These are phyloP conservation scores for Petrocephalus sullivani DNA, from an alignment of 2,797 vertebrate genomes.

Conservation along the genomic window DNA sequence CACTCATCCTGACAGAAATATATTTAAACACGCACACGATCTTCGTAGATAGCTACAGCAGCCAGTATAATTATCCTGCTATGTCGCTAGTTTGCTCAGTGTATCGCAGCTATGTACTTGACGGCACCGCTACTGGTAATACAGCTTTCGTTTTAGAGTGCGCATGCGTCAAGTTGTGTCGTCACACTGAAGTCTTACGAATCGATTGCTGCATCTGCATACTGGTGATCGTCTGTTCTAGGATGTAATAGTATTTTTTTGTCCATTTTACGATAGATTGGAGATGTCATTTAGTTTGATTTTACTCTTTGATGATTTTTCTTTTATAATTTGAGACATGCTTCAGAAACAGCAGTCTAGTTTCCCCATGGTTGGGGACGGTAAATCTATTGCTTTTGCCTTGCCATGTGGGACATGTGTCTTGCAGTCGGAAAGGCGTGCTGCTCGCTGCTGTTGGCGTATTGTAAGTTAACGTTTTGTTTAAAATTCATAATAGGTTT, in stretches of 20 bases:
- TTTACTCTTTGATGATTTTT: conserved; percentile 1
- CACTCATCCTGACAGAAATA: conserved; percentile 43
- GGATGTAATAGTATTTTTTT: not conserved
- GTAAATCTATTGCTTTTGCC: not conserved
- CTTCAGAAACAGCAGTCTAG: not conserved
- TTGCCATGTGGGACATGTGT: conserved; percentile 6
- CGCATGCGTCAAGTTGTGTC: conserved; percentile 31
- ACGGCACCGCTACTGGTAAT: not conserved
- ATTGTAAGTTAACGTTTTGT: not conserved
- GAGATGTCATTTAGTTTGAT: not conserved
- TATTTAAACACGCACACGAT: not conserved
- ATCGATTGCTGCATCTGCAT: not conserved
- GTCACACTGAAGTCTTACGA: not conserved
- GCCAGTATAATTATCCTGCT: not conserved
- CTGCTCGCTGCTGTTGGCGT: not conserved
- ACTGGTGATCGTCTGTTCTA: not conserved
- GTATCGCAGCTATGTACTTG: not conserved
- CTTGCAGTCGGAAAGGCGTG: not conserved
- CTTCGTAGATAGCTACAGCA: not conserved
- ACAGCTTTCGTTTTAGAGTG: not conserved
- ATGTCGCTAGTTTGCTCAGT: not conserved
- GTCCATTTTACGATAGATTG: not conserved
- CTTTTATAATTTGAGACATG: not conserved
- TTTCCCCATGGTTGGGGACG: not conserved
- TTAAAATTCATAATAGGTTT: not conserved